Percentiles rank a stretch among this genome's conserved stretches.
Conservation (phyloP, 1,140 invertebrate species). For the Paraescarpia echinospica region DNA sequence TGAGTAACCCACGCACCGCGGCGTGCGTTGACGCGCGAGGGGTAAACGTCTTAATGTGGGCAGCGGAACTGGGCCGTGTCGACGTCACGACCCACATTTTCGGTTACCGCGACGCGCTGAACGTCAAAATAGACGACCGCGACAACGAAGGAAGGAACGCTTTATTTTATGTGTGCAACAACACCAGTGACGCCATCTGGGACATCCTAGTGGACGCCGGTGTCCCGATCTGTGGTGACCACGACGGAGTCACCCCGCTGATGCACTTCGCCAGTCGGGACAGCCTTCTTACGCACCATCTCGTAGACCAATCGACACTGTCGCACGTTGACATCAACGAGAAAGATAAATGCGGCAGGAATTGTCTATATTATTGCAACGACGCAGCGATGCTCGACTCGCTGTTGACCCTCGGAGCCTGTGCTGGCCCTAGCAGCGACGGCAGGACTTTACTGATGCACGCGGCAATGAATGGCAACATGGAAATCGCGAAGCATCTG, state of each 20-base stretch:
- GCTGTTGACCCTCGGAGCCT: slow-evolving; percentile 21
- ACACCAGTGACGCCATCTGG: slow-evolving; percentile 12
- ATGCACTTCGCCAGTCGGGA: slow-evolving; percentile 28
- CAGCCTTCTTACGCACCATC: slow-evolving; percentile 12
- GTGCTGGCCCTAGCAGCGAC: neutral
- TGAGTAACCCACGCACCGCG: slow-evolving; percentile 16
- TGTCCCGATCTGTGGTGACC: neutral
- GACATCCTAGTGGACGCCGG: slow-evolving; percentile 13
- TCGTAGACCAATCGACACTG: slow-evolving; percentile 22
- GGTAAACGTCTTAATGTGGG: slow-evolving; percentile 31
- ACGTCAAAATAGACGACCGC: slow-evolving; percentile 15
- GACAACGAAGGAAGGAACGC: slow-evolving; percentile 29
- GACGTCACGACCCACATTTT: slow-evolving; percentile 26
- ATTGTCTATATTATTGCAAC: slow-evolving; percentile 31
- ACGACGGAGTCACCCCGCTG: slow-evolving; percentile 26
- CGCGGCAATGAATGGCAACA: neutral
- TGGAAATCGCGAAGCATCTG: slow-evolving; percentile 16
- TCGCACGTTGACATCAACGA: slow-evolving; percentile 22
- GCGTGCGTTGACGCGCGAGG: slow-evolving; percentile 17
- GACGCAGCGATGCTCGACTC: slow-evolving; percentile 23
- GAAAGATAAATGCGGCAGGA: slow-evolving; percentile 28
- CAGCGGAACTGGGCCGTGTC: slow-evolving; percentile 4
- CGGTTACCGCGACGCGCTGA: neutral
- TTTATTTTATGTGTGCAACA: slow-evolving; percentile 23
- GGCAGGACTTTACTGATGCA: slow-evolving; percentile 14